Evolutionary conservation across 2,113 vertebrate species (phyloP).

Genomic region (Dromas ardeola): DNA sequence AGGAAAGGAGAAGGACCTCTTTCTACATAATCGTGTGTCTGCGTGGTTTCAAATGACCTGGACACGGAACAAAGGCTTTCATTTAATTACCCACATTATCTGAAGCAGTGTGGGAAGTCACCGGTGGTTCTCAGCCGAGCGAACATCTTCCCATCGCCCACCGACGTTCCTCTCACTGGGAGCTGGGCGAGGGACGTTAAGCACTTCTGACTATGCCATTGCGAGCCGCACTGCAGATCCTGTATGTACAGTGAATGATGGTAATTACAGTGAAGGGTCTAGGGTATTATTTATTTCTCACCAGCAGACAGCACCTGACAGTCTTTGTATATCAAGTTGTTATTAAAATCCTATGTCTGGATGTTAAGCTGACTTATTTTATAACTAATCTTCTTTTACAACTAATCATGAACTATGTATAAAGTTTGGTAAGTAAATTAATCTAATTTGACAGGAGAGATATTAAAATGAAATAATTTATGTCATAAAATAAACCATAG

Average conservation of each 20-base stretch:
- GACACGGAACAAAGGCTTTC: not conserved
- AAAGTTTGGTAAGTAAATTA: constrained; percentile 73
- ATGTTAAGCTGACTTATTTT: constrained; percentile 71
- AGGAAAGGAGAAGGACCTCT: not conserved
- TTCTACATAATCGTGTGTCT: not conserved
- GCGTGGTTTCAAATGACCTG: not conserved
- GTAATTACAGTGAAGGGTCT: constrained; percentile 63
- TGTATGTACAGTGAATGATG: constrained; percentile 30
- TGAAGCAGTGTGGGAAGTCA: not conserved
- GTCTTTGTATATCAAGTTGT: constrained; percentile 70
- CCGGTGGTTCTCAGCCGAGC: not conserved
- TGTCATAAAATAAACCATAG: constrained; percentile 59
- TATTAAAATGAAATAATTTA: constrained; percentile 72
- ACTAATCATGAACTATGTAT: constrained; percentile 65
- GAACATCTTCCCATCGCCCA: not conserved
- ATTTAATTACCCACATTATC: not conserved
- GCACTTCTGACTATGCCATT: not conserved
- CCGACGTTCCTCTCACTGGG: not conserved
- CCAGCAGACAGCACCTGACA: constrained; percentile 61
- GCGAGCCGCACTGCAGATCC: not conserved
- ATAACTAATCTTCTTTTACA: constrained; percentile 71
- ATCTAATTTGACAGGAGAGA: constrained; percentile 70
- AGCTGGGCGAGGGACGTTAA: not conserved
- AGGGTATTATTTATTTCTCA: constrained; percentile 67
- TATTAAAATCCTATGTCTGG: constrained; percentile 68